Conservation (phyloP, 2,888 invertebrate genomes). For the Tachina fera region DNA sequence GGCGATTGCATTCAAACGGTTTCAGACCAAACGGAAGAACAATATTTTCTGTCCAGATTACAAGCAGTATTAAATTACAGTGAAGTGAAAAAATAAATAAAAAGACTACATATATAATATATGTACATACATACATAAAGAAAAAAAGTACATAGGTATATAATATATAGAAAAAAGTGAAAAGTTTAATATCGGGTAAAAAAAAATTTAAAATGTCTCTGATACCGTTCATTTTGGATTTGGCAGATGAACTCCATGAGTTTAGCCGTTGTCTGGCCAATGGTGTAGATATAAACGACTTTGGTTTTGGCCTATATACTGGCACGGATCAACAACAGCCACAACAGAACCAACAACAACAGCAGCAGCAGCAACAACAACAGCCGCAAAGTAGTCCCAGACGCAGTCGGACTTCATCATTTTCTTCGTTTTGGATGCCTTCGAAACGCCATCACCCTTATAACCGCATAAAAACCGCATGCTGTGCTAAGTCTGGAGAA, state of each 20-base stretch:
- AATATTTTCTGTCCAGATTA: constrained; percentile 57
- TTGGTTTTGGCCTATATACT: constrained; percentile 81
- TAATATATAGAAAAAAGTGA: constrained; percentile 27
- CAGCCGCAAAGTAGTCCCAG: constrained; percentile 74
- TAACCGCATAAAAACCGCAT: constrained; percentile 72
- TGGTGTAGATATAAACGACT: constrained; percentile 78
- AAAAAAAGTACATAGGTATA: constrained; percentile 46
- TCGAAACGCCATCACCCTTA: constrained; percentile 73
- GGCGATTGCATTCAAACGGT: constrained; percentile 73
- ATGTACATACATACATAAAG: constrained; percentile 14
- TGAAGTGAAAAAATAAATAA: constrained; percentile 48
- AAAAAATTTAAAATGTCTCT: constrained; percentile 74
- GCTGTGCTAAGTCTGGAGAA: constrained; percentile 68
- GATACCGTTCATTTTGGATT: constrained; percentile 77
- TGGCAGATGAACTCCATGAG: constrained; percentile 77
- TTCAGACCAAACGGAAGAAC: constrained; percentile 70
- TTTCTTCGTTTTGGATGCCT: constrained; percentile 72
- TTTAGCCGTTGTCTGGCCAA: constrained; percentile 72
- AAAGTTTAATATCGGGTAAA: not conserved
- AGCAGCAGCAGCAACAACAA: constrained; percentile 72
- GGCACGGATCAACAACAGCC: constrained; percentile 74
- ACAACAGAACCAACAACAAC: constrained; percentile 70
- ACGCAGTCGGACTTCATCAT: constrained; percentile 70
- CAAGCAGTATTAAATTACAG: constrained; percentile 61
- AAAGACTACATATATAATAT: constrained; percentile 18